A percentile compares a stretch with the other conserved stretches of the same genome.
phyloP scores from a whole-genome alignment of 2,888 invertebrate species.

The Mesorhabditis spiculigera region DNA sequence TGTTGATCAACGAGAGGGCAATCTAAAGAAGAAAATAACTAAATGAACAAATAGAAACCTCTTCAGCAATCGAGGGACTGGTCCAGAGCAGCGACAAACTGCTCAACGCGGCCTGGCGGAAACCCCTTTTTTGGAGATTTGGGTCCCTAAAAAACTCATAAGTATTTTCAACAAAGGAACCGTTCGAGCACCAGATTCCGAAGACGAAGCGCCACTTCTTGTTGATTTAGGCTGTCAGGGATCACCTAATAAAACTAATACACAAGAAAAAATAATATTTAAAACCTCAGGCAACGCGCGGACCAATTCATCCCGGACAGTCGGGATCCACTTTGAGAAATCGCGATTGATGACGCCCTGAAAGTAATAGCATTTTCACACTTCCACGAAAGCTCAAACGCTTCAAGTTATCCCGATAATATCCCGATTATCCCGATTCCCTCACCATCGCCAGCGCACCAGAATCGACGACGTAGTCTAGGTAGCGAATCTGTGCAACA shows the following conservation, averaged over 20 bases:
- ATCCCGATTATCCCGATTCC: no score
- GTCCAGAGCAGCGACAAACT: not conserved
- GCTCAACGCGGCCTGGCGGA: not conserved
- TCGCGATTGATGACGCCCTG: not conserved
- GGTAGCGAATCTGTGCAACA: not conserved
- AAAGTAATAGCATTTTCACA: not conserved
- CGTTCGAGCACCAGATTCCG: not conserved
- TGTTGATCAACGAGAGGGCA: not conserved
- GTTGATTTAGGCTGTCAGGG: not conserved
- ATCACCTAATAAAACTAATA: not conserved
- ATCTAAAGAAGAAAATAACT: not conserved
- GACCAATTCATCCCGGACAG: not conserved
- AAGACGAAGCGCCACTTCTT: not conserved
- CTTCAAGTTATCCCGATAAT: not conserved
- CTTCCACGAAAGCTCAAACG: no score
- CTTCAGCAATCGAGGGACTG: not conserved
- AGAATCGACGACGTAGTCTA: not conserved
- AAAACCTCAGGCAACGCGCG: not conserved
- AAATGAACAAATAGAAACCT: not conserved
- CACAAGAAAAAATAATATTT: not conserved
- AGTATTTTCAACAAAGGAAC: not conserved
- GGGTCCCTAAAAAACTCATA: no score
- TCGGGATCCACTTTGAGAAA: not conserved
- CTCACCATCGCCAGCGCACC: not conserved
- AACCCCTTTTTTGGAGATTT: not conserved